Base-by-base conservation (phyloP, 2,113 vertebrate genomes). In the Parotia lawesii region DNA sequence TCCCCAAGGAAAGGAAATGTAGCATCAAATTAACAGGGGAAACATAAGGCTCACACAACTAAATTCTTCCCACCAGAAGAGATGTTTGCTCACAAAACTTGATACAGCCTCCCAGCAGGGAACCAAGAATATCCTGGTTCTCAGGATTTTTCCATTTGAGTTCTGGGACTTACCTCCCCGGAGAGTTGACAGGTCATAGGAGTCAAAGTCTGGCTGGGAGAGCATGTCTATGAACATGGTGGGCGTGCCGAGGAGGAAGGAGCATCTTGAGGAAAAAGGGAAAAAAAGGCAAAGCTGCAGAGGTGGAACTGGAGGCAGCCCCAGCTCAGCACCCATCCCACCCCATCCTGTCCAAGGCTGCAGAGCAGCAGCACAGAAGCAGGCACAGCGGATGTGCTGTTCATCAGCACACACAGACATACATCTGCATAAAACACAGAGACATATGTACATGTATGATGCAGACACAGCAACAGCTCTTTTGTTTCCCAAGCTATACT, bases 181-280 rank as follows among this genome's bases (percentile, higher is more conserved):
- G 19, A 99, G 58, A 57, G 96, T 78, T 1, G 99, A 99, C 80
- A 99, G 80, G 96, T 99, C 96, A 3, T 98, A 98, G 89, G 97
- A 98, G 81, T 93, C 83, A 45, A 98, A 92, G 80, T 98, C 97
- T 0, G 96, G 98, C 92, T 99, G 99, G 77, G 90, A 97, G 37
- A 99, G 54, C 94, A 99, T 97, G 83, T 99, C 99, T 60, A 99
- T 97, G 18, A 81, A 99, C 99, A 99, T 99, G 57, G 99, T 99
- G 6, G 99, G 99, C 0, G 99, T 99, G 53, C 99, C 99, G 0
- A 98, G 98, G 2, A 85, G 87, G 40, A 90, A 87, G 17, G 97
- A 98, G 89, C 99, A 99, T 58, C 99, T 99, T 91, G n/a, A 86
- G 38, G 48, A n/a, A 58, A 12, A 61, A 29, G 15, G 44, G 37